Percentiles rank a stretch among this genome's conserved stretches.
Evolutionary conservation across 2,888 invertebrate genomes (phyloP).

Genomic region (Limenitis camilla): DNA sequence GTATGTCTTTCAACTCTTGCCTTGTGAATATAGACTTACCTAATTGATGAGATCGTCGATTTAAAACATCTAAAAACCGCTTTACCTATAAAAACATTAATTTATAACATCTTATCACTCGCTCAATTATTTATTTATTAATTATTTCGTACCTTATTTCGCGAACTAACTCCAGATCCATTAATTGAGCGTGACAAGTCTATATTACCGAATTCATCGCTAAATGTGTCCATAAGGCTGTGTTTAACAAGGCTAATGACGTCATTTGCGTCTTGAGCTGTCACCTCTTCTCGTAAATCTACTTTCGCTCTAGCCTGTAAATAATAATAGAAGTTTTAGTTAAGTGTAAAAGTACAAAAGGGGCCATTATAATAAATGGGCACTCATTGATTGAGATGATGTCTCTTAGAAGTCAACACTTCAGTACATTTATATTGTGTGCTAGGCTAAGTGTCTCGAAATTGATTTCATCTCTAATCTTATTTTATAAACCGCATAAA

Average conservation of each 20-base stretch:
- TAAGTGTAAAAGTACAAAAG: neutral
- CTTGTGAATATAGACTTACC: slow-evolving; percentile 83
- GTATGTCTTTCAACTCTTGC: slow-evolving; percentile 84
- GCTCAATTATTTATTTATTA: neutral
- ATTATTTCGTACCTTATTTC: slow-evolving; percentile 68
- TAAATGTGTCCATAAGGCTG: slow-evolving; percentile 84
- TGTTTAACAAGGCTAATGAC: slow-evolving; percentile 88
- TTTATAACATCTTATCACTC: neutral
- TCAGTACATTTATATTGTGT: too few relatives aligned
- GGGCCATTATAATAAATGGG: too few relatives aligned
- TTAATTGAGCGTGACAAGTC: slow-evolving; percentile 79
- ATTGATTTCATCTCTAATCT: too few relatives aligned
- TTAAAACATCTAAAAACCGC: slow-evolving; percentile 80
- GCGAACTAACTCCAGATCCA: slow-evolving; percentile 82
- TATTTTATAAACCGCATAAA: too few relatives aligned
- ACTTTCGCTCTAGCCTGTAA: slow-evolving; percentile 88
- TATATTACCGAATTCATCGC: slow-evolving; percentile 80
- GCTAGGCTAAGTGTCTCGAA: too few relatives aligned
- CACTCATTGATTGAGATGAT: too few relatives aligned
- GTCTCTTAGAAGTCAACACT: too few relatives aligned
- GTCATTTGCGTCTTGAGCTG: slow-evolving; percentile 86
- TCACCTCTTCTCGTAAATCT: slow-evolving; percentile 88
- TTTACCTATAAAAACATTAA: slow-evolving; percentile 74
- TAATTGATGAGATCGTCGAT: slow-evolving; percentile 77
- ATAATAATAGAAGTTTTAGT: neutral